phyloP scores from a whole-genome alignment of 2,888 invertebrate genomes.

The Tuberolachnus salignus region DNA sequence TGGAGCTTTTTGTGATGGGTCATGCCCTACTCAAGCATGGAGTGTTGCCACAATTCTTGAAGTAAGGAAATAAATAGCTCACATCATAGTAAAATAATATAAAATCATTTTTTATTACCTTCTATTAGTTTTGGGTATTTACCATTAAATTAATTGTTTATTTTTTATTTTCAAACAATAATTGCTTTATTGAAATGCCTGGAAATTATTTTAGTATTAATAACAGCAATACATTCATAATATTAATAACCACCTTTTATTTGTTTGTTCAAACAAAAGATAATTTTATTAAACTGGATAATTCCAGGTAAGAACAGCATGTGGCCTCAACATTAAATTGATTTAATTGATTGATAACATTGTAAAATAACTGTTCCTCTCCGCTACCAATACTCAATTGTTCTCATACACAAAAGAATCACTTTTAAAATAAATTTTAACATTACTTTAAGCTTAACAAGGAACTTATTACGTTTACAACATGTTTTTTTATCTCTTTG shows the following conservation, averaged over 20 bases:
- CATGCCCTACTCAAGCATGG: slow-evolving; percentile 97
- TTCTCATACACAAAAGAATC: no score
- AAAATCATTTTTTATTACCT: not conserved
- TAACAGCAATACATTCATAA: not conserved
- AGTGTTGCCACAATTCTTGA: slow-evolving; percentile 87
- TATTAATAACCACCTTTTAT: not conserved
- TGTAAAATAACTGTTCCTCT: no score
- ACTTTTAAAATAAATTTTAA: no score
- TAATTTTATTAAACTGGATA: no score
- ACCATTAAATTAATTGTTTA: not conserved
- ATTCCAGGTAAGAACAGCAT: no score
- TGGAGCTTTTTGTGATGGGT: slow-evolving; percentile 81
- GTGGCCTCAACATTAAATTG: no score
- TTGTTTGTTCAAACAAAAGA: not conserved
- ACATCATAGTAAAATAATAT: not conserved
- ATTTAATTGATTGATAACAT: no score
- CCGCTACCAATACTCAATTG: no score
- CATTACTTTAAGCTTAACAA: no score
- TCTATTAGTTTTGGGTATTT: not conserved
- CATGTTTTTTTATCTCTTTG: no score
- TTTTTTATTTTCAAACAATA: not conserved
- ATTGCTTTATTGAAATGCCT: not conserved
- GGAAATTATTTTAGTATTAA: not conserved
- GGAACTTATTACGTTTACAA: no score
- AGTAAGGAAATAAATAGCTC: slow-evolving; percentile 64